These are phyloP conservation scores for Carettochelys insculpta DNA, from an alignment of 2,113 vertebrate genomes.

Conservation along the genomic window DNA sequence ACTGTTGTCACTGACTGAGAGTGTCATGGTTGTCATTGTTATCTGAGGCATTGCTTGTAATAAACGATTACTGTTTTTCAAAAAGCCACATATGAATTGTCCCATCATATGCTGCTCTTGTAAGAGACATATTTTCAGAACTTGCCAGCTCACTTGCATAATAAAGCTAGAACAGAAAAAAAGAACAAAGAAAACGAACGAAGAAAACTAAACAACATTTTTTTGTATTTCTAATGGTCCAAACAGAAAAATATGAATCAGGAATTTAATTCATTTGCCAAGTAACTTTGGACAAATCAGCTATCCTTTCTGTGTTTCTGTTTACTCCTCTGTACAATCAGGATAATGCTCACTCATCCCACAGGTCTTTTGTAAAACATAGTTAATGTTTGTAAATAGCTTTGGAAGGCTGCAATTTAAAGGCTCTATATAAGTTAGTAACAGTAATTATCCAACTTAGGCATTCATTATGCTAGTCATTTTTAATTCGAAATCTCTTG, in stretches of 20 bases:
- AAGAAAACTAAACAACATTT: neutral
- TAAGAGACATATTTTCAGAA: neutral
- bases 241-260: neutral
- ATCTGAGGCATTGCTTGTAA: neutral
- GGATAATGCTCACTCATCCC: neutral
- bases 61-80: neutral
- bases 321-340: neutral
- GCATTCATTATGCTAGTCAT: neutral
- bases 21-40: neutral
- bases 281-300: neutral
- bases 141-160: neutral
- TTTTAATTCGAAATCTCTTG: neutral
- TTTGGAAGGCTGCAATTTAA: neutral
- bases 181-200: neutral
- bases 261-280: neutral
- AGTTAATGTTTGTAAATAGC: neutral
- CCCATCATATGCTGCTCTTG: neutral
- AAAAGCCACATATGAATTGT: neutral
- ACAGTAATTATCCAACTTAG: neutral
- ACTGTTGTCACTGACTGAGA: neutral
- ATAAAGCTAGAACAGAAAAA: neutral
- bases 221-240: neutral
- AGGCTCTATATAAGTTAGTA: neutral
- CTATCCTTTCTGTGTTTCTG: neutral
- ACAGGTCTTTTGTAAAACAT: neutral